Conservation (phyloP, 2,888 invertebrate species). For the Seira musarum region DNA sequence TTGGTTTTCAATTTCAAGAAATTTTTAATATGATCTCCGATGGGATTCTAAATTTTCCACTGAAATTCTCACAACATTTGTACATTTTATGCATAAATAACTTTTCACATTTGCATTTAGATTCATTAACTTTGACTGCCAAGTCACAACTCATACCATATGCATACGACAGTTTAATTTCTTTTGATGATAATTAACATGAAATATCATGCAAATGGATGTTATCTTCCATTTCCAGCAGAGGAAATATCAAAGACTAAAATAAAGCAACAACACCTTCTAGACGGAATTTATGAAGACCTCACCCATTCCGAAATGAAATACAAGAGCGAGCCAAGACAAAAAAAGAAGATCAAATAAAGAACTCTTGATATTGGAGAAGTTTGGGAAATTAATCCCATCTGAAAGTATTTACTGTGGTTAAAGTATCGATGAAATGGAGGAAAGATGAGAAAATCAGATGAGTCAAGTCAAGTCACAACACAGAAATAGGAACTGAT, state of each 20-base stretch:
- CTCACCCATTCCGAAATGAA: slow-evolving; percentile 44
- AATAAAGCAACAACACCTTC: slow-evolving; percentile 45
- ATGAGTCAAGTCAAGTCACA: slow-evolving; percentile 27
- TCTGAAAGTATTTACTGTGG: background rate
- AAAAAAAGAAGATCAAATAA: slow-evolving; percentile 14
- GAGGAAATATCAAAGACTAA: no score
- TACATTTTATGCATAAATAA: no score
- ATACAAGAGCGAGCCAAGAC: background rate
- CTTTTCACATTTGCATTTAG: no score
- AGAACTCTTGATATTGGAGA: background rate
- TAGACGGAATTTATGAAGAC: slow-evolving; percentile 37
- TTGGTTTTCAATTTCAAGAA: no score
- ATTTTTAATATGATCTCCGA: no score
- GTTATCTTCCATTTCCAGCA: no score
- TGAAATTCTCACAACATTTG: no score
- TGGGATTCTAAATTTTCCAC: no score
- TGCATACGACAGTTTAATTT: no score
- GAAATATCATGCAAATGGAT: background rate
- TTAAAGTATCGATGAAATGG: slow-evolving; percentile 21
- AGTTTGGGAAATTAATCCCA: slow-evolving; percentile 1
- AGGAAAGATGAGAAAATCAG: slow-evolving; percentile 13
- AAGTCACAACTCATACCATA: no score
- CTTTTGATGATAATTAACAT: no score
- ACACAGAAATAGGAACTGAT: slow-evolving; percentile 27
- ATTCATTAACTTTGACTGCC: no score